A percentile compares a stretch with the other conserved stretches of the same genome.
Conservation (phyloP, 2,797 vertebrate genomes). For the Netta rufina region DNA sequence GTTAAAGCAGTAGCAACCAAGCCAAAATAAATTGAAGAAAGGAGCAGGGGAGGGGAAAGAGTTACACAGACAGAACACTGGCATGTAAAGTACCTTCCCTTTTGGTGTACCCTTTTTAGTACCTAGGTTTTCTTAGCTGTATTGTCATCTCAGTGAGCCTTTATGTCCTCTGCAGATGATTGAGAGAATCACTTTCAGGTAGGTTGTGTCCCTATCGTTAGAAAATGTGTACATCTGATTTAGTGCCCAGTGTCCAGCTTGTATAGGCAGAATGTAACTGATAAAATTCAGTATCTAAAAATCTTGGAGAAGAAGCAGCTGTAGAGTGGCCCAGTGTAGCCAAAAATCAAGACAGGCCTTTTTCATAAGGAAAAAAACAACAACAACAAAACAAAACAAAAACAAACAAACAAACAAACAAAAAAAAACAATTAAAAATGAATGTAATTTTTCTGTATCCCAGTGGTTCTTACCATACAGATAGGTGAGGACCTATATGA, state of each 20-base stretch:
- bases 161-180: background rate
- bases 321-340: background rate
- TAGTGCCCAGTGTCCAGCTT: background rate
- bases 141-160: background rate
- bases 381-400: too few relatives aligned
- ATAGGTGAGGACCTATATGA: background rate
- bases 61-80: background rate
- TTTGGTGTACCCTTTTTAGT: background rate
- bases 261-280: background rate
- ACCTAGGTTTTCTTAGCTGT: background rate
- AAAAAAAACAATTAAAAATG: background rate
- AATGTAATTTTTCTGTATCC: background rate
- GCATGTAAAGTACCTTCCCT: background rate
- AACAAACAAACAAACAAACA: too few relatives aligned
- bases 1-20: background rate
- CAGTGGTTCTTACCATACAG: background rate
- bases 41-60: background rate
- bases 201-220: background rate
- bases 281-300: background rate
- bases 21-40: background rate
- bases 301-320: background rate
- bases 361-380: background rate
- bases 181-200: background rate
- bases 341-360: background rate
- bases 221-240: background rate